phyloP scores from a whole-genome alignment of 2,113 vertebrate species.

The Pygoscelis adeliae region DNA sequence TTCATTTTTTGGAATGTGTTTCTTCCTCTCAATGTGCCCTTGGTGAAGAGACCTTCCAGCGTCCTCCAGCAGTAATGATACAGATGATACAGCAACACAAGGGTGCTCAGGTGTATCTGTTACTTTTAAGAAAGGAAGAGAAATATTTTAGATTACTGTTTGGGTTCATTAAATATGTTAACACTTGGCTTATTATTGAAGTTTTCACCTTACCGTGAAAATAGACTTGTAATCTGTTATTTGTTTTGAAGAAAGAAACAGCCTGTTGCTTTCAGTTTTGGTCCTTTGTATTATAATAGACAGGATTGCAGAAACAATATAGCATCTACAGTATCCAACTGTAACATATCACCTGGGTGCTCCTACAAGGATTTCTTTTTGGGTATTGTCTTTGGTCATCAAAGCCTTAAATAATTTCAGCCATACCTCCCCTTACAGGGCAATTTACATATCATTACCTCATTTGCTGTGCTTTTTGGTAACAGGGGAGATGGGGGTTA shows the following conservation, averaged over 20 bases:
- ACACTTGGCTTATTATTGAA: not conserved
- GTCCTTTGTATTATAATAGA: not conserved
- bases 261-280: not conserved
- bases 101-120: not conserved
- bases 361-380: not conserved
- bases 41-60: not conserved
- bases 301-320: not conserved
- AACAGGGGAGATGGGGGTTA: not conserved
- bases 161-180: not conserved
- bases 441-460: not conserved
- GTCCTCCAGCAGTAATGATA: not conserved
- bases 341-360: not conserved
- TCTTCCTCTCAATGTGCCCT: not conserved
- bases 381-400: not conserved
- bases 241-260: not conserved
- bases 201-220: not conserved
- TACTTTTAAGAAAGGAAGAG: not conserved
- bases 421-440: not conserved
- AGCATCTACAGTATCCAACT: not conserved
- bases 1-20: not conserved
- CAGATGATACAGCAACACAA: not conserved
- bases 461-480: not conserved
- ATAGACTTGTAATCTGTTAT: not conserved
- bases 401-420: not conserved
- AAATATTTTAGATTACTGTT: not conserved